Base-by-base conservation (phyloP, 2,797 vertebrate genomes). In the Xenentodon cancila region DNA sequence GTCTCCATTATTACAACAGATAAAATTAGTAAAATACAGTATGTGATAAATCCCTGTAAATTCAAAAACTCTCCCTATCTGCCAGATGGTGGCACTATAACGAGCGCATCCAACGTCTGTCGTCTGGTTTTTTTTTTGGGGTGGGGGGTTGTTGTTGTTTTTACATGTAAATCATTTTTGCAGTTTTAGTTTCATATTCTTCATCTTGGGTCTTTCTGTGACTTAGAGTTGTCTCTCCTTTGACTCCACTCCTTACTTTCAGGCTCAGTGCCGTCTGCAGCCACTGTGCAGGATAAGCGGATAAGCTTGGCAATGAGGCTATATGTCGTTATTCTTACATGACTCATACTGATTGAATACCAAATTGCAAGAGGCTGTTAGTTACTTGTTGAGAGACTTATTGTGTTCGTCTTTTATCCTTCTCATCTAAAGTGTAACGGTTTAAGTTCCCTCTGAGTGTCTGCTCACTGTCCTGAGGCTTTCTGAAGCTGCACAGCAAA, bases 401-500 rank as follows among this genome's bases (percentile, higher is more conserved):
- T 40, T 75, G 70, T 82, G 73, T 88, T 74, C 70, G 85, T 75
- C 75, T 52, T 85, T 85, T 81, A 87, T 87, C 78, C 68, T 67
- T 61, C 48, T 88, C 84, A 89, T 85, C 81, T 78, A 37, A 72
- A 79, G 70, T 25, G 45, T 77, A 84, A 84, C 77, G 15, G 44
- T 82, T 77, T 50, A 66, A 70, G 79, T 75, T 79, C 77, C 75
- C 68, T 74, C 68, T 46, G 74, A 27, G 55, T 76, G 25, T 83
- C 81, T 87, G 74, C 57, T 83, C 32, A 47, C 70, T 68, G 71
- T 84, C 81, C 76, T 8, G 51, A 63, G 71, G 70, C 76, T 75
- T 64, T 69, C 68, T 70, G 59, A 75, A 75, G 68, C 75, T 77
- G 57, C 52, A 48, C 53, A 48, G 75, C 70, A 84, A 82, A 83